These are phyloP conservation scores for Triplophysa siluroides DNA, from an alignment of 2,113 vertebrate species.

Conservation along the genomic window DNA sequence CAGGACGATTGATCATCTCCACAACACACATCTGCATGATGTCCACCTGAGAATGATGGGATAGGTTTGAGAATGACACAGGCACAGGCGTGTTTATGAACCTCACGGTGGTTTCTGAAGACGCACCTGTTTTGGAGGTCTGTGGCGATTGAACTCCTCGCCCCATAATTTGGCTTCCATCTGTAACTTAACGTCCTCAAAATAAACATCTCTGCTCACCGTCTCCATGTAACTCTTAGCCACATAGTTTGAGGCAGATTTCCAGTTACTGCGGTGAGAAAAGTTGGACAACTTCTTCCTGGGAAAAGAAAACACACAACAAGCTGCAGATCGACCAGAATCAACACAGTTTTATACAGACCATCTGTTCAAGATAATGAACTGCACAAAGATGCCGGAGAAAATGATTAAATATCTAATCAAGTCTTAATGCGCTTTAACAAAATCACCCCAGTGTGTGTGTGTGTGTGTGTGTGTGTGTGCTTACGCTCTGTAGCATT, in stretches of 20 bases:
- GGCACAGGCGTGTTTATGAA: neutral
- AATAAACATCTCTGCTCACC: constrained; percentile 87
- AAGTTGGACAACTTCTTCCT: constrained; percentile 98
- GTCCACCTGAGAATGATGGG: constrained; percentile 81
- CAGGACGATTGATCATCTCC: constrained; percentile 83
- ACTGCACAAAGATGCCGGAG: no score
- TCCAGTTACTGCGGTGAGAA: constrained; percentile 92
- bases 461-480: no score
- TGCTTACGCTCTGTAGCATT: constrained; percentile 95
- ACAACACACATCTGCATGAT: constrained; percentile 95
- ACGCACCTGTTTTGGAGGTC: constrained; percentile 92
- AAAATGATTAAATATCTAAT: no score
- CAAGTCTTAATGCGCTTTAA: no score
- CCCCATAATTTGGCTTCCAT: constrained; percentile 99
- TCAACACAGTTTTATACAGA: neutral
- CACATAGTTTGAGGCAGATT: constrained; percentile 92
- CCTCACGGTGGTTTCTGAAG: neutral
- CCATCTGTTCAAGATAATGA: no score
- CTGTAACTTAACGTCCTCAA: constrained; percentile 93
- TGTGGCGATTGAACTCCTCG: constrained; percentile 94
- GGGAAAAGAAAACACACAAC: constrained; percentile 27
- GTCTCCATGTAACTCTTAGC: constrained; percentile 89
- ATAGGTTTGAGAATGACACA: neutral
- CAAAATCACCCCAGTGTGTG: no score
- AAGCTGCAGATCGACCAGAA: neutral